Evolutionary conservation across 2,888 invertebrate genomes (phyloP).

Genomic region (Xestia ashworthii): DNA sequence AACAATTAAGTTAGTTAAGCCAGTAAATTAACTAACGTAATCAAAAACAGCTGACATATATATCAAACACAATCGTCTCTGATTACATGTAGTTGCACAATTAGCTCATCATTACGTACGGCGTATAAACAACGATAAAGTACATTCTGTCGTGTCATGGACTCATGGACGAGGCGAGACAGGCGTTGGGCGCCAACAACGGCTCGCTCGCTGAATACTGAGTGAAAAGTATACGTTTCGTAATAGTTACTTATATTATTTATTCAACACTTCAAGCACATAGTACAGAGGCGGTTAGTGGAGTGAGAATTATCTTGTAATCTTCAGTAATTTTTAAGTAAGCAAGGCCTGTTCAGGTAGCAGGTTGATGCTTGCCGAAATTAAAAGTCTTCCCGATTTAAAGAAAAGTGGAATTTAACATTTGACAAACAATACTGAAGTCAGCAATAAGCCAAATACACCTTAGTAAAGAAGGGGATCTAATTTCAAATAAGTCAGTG

Average conservation of each 20-base stretch:
- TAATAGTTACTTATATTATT: slow-evolving; percentile 21
- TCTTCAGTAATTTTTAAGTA: not conserved
- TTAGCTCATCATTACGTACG: slow-evolving; percentile 25
- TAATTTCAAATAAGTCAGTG: not conserved
- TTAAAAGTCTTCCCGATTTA: not conserved
- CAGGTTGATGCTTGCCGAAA: not conserved
- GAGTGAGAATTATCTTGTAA: not conserved
- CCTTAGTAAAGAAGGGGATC: not conserved
- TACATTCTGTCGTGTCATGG: slow-evolving; percentile 41
- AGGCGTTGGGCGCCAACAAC: slow-evolving; percentile 49
- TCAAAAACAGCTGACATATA: not conserved
- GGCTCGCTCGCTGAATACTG: slow-evolving; percentile 36
- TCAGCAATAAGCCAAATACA: not conserved
- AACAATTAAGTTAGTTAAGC: too few relatives aligned
- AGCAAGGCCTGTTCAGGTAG: not conserved
- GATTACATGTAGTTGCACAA: slow-evolving; percentile 34
- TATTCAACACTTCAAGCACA: too few relatives aligned
- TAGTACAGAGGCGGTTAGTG: too few relatives aligned
- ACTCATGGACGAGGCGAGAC: slow-evolving; percentile 45
- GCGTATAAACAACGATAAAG: slow-evolving; percentile 9
- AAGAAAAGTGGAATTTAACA: not conserved
- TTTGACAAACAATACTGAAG: not conserved
- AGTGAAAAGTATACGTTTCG: slow-evolving; percentile 28
- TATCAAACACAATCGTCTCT: slow-evolving; percentile 12
- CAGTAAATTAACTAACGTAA: not conserved